Base-by-base conservation (phyloP, 2,113 vertebrate species). In the Potamarius usumacintae region DNA sequence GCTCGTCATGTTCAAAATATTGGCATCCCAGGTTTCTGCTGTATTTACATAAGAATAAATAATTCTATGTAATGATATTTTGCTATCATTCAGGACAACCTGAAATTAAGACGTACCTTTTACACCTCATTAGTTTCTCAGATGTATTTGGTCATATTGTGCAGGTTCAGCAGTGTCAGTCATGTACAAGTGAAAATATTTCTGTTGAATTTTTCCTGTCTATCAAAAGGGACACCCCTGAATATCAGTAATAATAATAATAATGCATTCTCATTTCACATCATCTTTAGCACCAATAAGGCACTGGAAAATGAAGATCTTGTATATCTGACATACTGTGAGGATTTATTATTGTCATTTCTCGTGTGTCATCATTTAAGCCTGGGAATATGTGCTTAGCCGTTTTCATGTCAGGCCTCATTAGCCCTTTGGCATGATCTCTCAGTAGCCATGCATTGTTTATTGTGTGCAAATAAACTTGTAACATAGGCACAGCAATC, bases 391-490 rank as follows among this genome's bases (percentile, higher is more conserved):
- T 79, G 62, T 83, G 53, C 30, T 42, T 34, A 57, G 85, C 65
- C 69, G 85, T 57, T 81, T 48, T 77, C 11, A 15, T 50, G 85
- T 57, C 48, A 79, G 74, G 50, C 62, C 57, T 82, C 79, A 62
- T 86, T 86, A 58, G 63, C 27, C n/a, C 18, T 71, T 58, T 67
- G 85, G 6, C 60, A 52, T 12, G n/a, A 80, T 57, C 52, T 27
- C 85, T 86, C 63, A 58, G 58, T 30, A 27, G 25, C 69, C 60
- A 52, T 91, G 92, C 91, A 89, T 91, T 93, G 93, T 93, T 94
- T 92, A 91, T 93, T 93, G 90, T 93, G 92, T 86, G 90, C 86
- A 84, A 94, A 93, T 93, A 92, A 93, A 94, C 92, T 93, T 93
- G 92, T 89, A 90, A 91, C 90, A 91, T 82, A 85, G 89, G 91